Percentiles rank a stretch among this genome's conserved stretches.
phyloP scores from a whole-genome alignment of 2,797 vertebrate genomes.

The Sebastiscus albofasciatus region DNA sequence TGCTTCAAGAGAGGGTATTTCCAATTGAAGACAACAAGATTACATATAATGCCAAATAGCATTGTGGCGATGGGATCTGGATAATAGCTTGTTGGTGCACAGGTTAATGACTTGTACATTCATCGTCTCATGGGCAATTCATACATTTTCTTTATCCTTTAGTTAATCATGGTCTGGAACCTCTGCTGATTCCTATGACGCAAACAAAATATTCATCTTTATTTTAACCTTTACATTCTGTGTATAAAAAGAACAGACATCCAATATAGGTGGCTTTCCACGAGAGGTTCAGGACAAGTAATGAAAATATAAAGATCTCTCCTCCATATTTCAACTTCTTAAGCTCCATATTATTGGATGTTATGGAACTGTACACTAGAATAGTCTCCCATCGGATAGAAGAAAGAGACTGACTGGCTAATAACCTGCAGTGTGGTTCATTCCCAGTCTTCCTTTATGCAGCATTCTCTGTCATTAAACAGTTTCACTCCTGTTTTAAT shows the following conservation, averaged over 20 bases:
- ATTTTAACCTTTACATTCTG: not conserved
- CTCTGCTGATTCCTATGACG: not conserved
- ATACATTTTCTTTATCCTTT: not conserved
- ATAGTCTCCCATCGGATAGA: not conserved
- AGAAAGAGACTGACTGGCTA: not conserved
- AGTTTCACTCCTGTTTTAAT: not conserved
- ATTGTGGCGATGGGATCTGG: conserved; percentile 3
- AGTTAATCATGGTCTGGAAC: not conserved
- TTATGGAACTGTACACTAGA: not conserved
- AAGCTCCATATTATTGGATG: not conserved
- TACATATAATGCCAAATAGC: conserved; percentile 28
- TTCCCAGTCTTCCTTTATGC: not conserved
- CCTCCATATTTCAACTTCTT: not conserved
- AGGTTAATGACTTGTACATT: conserved; percentile 22
- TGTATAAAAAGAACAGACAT: not conserved
- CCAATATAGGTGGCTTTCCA: not conserved
- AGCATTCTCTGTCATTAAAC: not conserved
- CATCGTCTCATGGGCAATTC: not conserved
- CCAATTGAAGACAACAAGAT: conserved; percentile 50
- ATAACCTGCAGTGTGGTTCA: not conserved
- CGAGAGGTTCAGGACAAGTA: not conserved
- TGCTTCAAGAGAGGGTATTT: conserved; percentile 30
- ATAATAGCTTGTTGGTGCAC: conserved; percentile 19
- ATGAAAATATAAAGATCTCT: not conserved
- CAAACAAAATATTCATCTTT: not conserved